Conservation (phyloP, 1,140 invertebrate genomes). For the Triops longicaudatus region DNA sequence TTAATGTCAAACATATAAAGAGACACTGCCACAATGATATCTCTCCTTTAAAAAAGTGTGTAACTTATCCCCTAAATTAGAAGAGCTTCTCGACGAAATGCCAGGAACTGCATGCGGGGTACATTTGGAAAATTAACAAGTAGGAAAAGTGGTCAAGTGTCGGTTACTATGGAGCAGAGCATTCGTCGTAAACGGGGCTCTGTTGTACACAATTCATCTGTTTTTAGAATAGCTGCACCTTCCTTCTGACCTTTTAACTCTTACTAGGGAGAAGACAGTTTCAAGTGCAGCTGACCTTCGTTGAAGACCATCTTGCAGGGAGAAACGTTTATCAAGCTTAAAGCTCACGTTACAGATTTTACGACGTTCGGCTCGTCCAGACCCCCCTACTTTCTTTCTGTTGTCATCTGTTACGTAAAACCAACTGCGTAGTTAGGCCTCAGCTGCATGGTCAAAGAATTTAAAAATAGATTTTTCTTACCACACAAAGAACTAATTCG, state of each 20-base stretch:
- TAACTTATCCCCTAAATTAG: too few relatives aligned
- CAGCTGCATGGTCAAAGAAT: not conserved
- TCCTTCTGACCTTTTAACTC: not conserved
- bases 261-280: not conserved
- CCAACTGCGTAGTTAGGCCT: not conserved
- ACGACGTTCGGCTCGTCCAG: not conserved
- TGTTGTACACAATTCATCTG: too few relatives aligned
- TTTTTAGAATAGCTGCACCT: not conserved
- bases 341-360: not conserved
- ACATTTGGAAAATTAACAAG: too few relatives aligned
- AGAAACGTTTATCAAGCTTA: not conserved
- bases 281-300: slow-evolving; percentile 2
- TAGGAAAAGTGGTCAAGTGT: too few relatives aligned
- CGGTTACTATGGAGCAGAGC: too few relatives aligned
- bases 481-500: too few relatives aligned
- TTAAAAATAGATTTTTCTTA: not conserved
- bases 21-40: too few relatives aligned
- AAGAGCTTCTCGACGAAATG: too few relatives aligned
- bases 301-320: not conserved
- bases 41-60: too few relatives aligned
- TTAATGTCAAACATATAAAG: too few relatives aligned
- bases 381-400: not conserved
- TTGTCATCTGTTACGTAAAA: not conserved
- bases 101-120: too few relatives aligned
- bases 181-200: too few relatives aligned